Evolutionary conservation across 23 tunicate species (phyloP), one percentile per base, ranked within the genome.

Genomic region (Halocynthia roretzi): DNA sequence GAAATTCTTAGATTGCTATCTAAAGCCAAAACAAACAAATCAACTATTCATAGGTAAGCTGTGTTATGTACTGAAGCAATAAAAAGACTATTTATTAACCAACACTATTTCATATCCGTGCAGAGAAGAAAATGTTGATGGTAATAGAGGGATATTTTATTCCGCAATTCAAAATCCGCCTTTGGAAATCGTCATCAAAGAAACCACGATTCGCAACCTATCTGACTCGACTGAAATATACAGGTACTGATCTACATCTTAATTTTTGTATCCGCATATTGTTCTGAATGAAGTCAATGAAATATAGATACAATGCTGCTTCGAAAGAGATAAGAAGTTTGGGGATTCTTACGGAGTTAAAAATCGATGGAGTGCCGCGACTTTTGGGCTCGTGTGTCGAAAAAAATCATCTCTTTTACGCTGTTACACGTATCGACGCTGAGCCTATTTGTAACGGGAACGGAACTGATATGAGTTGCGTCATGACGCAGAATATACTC

Each of bases 131-230:
- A 89, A 83, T 67, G 54, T 50, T 15, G 81, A 80, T 68, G 96
- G 96, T 18, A 89, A 89, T 70, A 69, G 73, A 68, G 96, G 75
- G 8, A 76, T 89, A 57, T 89, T 77, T 67, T 84, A 80, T 52
- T 61, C 88, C n/a, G 63, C 69, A 51, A 54, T 87, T 12, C 10
- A 15, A 12, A 71, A 77, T 56, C 66, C 19, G 15, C 52, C 52
- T 12, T 69, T 70, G 15, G 56, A 77, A 6, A 20, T 17, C 31
- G 53, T 87, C 48, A 56, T 55, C 6, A 80, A 67, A 67, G 71
- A 21, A 11, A 44, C 71, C 5, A 67, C 71, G 11, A 50, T 78
- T 12, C 51, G 70, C 50, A 71, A 78, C 56, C 48, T n/a, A 11
- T 75, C 74, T 50, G 58, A 70, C 54, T 78, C 75, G 54, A 87